Base-by-base conservation (phyloP, 64 coral and sea anemone genomes). In the Pachyseris speciosa region DNA sequence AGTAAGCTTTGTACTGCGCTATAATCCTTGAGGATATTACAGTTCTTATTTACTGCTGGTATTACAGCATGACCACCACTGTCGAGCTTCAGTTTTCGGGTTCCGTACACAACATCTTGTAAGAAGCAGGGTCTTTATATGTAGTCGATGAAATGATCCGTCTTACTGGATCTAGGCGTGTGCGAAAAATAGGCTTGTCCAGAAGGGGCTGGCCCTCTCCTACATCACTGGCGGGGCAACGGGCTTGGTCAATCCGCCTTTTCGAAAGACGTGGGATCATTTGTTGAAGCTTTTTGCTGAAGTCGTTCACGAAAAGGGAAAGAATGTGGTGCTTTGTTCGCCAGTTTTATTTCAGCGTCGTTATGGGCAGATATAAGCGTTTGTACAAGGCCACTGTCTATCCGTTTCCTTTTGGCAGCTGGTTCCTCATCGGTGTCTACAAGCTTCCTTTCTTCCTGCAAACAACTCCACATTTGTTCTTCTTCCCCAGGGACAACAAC, bases 401-500 rank as follows among this genome's bases (percentile, higher is more conserved):
- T 6, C 10, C 59, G 25, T 64, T 64, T 64, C 27, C 22, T 64
- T 10, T 64, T 64, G 5, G 59, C 25, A 20, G 52, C 12, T 64
- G 59, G 59, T 64, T 19, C n/a, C 5, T 64, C 10, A 7, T 4
- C 25, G 25, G 6, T 10, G 5, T 27, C 59, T 27, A 4, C 4
- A 25, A 64, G 5, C n/a, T 64, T 24, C 22, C 25, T 3, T 25
- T 65, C 86, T 39, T 89, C 30, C 13, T n/a, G 39, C 16, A 91
- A 25, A 70, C 11, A 25, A 20, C 71, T 22, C 89, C 76, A 91
- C 33, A 91, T 20, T 16, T 41, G 43, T 7, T 91, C 83, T 72
- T 91, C 77, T 72, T 91, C 63, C 5, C 89, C 91, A 33, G 83
- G 91, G 30, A 28, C 67, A 34, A 93, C 60, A 8, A 86, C 69